Evolutionary conservation across 2,113 vertebrate species (phyloP).

Genomic region (Cyanoramphus novaezelandiae): DNA sequence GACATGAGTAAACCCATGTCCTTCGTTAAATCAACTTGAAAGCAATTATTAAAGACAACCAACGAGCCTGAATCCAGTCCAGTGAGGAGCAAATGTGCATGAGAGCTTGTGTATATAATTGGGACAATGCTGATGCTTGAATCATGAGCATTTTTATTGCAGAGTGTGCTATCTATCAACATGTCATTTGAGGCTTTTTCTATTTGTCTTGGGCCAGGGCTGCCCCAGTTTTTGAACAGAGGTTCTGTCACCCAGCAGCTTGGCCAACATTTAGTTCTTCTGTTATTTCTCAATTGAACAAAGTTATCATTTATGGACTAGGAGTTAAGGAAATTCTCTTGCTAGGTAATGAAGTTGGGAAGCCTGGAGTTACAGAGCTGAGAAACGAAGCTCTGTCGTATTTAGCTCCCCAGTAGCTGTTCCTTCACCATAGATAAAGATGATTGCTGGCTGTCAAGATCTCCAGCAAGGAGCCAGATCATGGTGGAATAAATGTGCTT

Average conservation of each 20-base stretch:
- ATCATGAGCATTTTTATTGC: neutral
- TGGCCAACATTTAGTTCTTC: neutral
- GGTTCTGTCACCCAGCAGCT: constrained; percentile 20
- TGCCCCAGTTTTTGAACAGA: neutral
- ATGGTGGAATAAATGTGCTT: neutral
- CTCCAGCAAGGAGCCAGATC: neutral
- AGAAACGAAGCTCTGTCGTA: neutral
- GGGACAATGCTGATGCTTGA: neutral
- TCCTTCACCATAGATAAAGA: neutral
- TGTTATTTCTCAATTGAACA: neutral
- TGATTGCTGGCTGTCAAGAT: neutral
- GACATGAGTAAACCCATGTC: neutral
- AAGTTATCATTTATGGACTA: neutral
- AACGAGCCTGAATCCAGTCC: neutral
- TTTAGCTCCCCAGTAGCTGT: neutral
- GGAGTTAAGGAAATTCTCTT: neutral
- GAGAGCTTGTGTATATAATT: neutral
- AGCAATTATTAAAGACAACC: neutral
- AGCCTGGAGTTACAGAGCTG: neutral
- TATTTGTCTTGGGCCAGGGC: neutral
- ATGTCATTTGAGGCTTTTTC: neutral
- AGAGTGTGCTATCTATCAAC: neutral
- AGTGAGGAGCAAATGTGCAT: neutral
- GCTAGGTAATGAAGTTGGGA: neutral
- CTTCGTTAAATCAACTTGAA: neutral